Conservation (phyloP, 2,797 vertebrate genomes). For the Helarctos malayanus region DNA sequence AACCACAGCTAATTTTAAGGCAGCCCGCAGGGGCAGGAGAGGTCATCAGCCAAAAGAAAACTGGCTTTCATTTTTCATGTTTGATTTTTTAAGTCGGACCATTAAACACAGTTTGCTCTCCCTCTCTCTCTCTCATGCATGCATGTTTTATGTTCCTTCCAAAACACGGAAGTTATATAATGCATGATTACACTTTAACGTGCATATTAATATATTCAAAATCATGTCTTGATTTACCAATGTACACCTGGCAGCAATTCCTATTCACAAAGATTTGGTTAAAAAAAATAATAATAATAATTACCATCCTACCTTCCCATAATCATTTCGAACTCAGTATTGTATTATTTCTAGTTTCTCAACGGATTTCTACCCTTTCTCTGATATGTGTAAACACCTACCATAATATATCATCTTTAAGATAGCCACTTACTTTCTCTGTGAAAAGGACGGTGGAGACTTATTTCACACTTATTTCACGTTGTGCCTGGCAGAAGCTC, state of each 20-base stretch:
- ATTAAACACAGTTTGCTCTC: fast-evolving
- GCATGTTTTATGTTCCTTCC: background rate
- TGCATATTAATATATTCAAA: background rate
- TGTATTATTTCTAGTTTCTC: background rate
- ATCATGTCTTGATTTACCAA: too few relatives aligned
- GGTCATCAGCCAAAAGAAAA: background rate
- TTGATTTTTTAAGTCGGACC: background rate
- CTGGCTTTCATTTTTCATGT: background rate
- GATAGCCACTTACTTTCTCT: background rate
- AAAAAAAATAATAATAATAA: background rate
- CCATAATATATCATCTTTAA: background rate
- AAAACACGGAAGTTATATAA: fast-evolving
- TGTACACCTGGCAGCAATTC: background rate
- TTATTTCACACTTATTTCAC: background rate
- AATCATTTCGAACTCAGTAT: background rate
- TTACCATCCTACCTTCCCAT: background rate
- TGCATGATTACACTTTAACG: background rate
- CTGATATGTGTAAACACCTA: too few relatives aligned
- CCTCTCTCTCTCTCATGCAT: background rate
- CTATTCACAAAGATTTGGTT: too few relatives aligned
- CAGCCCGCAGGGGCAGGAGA: too few relatives aligned
- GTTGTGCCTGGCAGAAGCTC: background rate
- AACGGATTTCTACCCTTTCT: background rate
- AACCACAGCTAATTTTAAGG: too few relatives aligned
- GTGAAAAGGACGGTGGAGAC: background rate